These are phyloP conservation scores for Idaea dimidiata DNA, from an alignment of 2,888 invertebrate genomes.

Conservation along the genomic window DNA sequence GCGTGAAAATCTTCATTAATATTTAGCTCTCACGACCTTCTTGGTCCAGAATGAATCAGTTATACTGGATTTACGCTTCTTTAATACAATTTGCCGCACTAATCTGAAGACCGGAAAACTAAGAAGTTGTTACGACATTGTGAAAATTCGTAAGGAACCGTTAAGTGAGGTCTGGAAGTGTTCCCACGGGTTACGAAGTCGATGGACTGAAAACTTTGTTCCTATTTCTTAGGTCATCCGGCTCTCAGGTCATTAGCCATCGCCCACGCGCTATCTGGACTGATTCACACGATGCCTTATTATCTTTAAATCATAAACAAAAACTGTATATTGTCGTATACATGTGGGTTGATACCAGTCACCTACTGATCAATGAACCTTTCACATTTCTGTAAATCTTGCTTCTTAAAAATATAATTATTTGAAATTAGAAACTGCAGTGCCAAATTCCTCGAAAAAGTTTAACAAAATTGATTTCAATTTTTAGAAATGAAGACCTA, in stretches of 20 bases:
- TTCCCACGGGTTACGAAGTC: conserved; percentile 9
- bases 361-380: conserved; percentile 31
- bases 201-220: not conserved
- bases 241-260: conserved; percentile 36
- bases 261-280: conserved; percentile 36
- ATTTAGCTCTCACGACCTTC: conserved; percentile 30
- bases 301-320: conserved; percentile 42
- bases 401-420: not conserved
- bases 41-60: not conserved
- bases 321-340: conserved; percentile 31
- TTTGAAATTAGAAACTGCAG: not conserved
- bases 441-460: not conserved
- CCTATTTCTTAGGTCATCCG: not conserved
- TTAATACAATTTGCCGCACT: not conserved
- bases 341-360: conserved; percentile 37
- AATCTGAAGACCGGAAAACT: not conserved
- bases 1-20: conserved; percentile 40
- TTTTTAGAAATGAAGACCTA: conserved; percentile 3
- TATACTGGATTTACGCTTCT: conserved; percentile 3
- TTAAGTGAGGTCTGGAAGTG: not conserved
- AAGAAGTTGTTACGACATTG: not conserved
- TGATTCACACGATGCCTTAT: conserved; percentile 49
- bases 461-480: not conserved
- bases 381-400: conserved; percentile 1
- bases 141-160: not conserved